Evolutionary conservation across 1,140 invertebrate genomes (phyloP), one percentile per base, ranked within the genome.

Genomic region (Penaeus japonicus): DNA sequence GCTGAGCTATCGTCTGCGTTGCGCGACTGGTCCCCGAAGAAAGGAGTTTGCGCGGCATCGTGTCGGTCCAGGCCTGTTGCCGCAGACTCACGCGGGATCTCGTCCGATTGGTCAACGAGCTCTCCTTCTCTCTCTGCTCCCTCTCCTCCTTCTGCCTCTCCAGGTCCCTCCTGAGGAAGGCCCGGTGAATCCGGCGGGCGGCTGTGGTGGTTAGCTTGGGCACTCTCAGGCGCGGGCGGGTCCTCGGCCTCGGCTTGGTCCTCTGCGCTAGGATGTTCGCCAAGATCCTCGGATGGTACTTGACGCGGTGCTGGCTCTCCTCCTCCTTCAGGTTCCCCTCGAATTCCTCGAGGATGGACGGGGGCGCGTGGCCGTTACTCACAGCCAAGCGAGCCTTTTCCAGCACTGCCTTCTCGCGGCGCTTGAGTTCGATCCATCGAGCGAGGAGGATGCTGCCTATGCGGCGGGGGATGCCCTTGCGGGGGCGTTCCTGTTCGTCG

Each of bases 141-240:
- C 30, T 39, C 32, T 55, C 22, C 27, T 10, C 59, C 53, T 62
- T 35, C 47, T 80, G 75, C 39, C 62, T 77, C 32, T 88, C 65
- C 17, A 22, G 55, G 32, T 88, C 86, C 5, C 86, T 62, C 24
- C 70, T 30, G n/a, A 82, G 22, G 80, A 62, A 88, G 4, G 86
- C 32, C 2, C 54, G 78, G 30, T 88, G 79, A 15, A 88, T 88
- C 35, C 86, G 47, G 53, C 79, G 59, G 10, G 86, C 86, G 0
- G 80, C 86, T 18, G 86, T 88, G 20, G 75, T 65, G 55, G 79
- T 88, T 10, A 88, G 86, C 54, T 77, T 80, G 4, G 86, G 86
- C 20, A 54, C 80, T 65, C 73, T 84, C 20, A 88, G 59, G 5
- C 79, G 79, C 1, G 47, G 15, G 12, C 70, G 39, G 1, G 70